Base-by-base conservation (phyloP, 2,888 invertebrate genomes). In the Busseola fusca region DNA sequence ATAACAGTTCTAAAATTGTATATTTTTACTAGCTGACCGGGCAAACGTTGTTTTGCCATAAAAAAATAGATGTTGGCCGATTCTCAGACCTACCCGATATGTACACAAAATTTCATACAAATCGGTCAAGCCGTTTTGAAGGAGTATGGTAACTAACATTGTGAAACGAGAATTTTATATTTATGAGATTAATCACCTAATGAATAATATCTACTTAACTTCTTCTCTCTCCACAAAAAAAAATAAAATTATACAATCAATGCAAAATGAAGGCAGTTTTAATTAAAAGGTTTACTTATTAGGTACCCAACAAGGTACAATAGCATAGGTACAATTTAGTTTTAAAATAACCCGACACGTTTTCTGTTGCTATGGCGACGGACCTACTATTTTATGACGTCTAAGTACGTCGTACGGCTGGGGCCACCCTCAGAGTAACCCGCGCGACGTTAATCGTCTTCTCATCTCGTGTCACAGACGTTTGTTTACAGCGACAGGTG, bases 371-470 rank as follows among this genome's bases (percentile, higher is more conserved):
- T 21, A 60, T 64, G 42, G 21, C n/a, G 42, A 52, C 71, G 25
- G 30, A 42, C 40, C 54, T 59, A 27, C 25, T 72, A 64, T 56
- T 27, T 72, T 40, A 72, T 42, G 56, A 30, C 34, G 48, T 67
- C 45, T 74, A 62, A 21, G 9, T 67, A 63, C 9, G 16, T 72
- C 50, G 9, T 48, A 50, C 14, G 25, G 50, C 30, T 70, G 45
- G 72, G 91, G 73, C 92, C 93, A 92, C 91, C 91, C 91, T 76
- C 72, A 87, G 78, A 57, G 89, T 54, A 72, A 84, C 82, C 80
- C 80, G 82, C 83, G 82, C 84, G 80, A 76, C 80, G 79, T 57
- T 72, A 80, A 81, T 79, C 27, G 70, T 76, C 86, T 81, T 86
- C 86, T 83, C 78, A 83, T 86, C 86, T 86, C 70, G 78, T 74